Base-by-base conservation (phyloP, 1,140 invertebrate genomes). In the Drosophila insularis region DNA sequence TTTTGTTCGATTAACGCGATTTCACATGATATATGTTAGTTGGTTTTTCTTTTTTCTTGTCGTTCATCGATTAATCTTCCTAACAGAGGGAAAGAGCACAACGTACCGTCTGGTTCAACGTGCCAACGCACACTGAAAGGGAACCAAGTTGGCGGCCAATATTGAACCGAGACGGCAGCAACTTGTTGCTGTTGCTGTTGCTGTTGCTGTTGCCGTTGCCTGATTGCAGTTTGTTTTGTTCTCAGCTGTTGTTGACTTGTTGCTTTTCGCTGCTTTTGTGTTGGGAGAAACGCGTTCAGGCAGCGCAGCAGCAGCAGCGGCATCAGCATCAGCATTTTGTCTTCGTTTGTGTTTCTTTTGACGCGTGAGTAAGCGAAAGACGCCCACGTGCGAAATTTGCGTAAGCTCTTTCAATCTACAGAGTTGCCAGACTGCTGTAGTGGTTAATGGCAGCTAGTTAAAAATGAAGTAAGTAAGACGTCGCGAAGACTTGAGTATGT, bases 331-430 rank as follows among this genome's bases (percentile, higher is more conserved):
- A 76, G 84, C 73, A 74, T 87, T 87, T 87, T 89, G 82, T 89
- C 84, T 89, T 87, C 84, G 84, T 84, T 89, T 86, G 82, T 77
- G 80, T 86, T 82, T 79, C 84, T 87, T 86, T 86, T 86, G 82
- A 86, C 84, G 82, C 82, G 82, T 86, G 82, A 86, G 82, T 86
- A 86, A 86, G 84, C 84, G 68, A 71, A 60, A 74, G 77, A 89
- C 84, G 84, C 84, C 84, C 84, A 87, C 84, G 84, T 87, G 84
- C 84, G 62, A 89, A 78, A 87, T 89, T 86, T 86, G 82, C 82
- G 84, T 86, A 86, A 86, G 77, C 68, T 50, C 43, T 56, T 56
- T 32, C 27, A 35, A 62, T 40, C 35, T 8, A 6, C 63, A 70
- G 84, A 13, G 76, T 80, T 59, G 73, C 82, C 84, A 87, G 73